phyloP scores from a whole-genome alignment of 2,113 vertebrate species.

The Lophura nycthemera region DNA sequence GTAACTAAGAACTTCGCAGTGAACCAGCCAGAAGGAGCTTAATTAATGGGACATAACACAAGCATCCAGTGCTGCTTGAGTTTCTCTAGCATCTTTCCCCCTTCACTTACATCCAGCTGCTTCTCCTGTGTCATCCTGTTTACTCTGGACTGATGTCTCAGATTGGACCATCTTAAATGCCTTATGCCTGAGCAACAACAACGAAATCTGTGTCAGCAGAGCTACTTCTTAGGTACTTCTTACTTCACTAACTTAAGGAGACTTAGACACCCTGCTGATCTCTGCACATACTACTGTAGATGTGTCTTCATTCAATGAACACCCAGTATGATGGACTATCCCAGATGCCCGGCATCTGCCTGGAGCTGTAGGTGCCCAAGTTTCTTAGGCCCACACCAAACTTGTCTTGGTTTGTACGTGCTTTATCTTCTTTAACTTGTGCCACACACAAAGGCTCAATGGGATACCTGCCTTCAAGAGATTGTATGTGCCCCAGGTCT shows the following conservation, averaged over 20 bases:
- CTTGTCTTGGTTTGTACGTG: neutral
- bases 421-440: neutral
- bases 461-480: neutral
- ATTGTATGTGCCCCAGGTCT: neutral
- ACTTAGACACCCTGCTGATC: neutral
- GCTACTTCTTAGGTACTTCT: neutral
- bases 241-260: neutral
- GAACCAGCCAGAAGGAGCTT: neutral
- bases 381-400: neutral
- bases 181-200: neutral
- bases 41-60: neutral
- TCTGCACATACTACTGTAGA: neutral
- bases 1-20: neutral
- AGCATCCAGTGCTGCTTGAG: neutral
- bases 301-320: neutral
- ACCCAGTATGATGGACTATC: neutral
- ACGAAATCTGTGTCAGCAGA: neutral
- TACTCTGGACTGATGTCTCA: neutral
- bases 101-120: accelerated
- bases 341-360: neutral
- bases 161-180: neutral
- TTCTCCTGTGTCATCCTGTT: neutral
- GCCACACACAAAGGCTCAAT: neutral
- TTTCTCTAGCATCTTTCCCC: neutral
- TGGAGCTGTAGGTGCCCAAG: neutral